Evolutionary conservation across 2,888 invertebrate species (phyloP), one percentile per base, ranked within the genome.

Genomic region (Acrobasis repandana): DNA sequence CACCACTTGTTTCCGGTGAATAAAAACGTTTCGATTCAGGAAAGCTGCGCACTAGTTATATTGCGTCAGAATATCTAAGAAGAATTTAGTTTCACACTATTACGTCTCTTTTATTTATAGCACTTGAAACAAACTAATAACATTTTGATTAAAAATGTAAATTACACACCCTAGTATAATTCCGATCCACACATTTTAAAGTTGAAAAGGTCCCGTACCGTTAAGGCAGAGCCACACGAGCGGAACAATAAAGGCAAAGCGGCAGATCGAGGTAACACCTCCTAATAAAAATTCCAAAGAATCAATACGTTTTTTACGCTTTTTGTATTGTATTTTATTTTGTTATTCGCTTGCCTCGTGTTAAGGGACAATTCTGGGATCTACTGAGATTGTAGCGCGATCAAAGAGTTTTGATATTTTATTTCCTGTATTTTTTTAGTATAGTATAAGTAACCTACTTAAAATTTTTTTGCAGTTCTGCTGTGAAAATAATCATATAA

Each of bases 251-350:
- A 86, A 79, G 75, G 81, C 70, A 76, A 36, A 36, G n/a, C 2
- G 66, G 76, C 83, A 80, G 79, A 81, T 80, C 76, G 79, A 86
- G 87, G 88, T 86, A 86, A 85, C 82, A 85, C 82, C 82, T 85
- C 85, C 91, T 92, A 92, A 92, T 92, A 92, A 92, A 92, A 92
- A 92, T 92, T 91, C 92, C 91, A 80, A 80, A 85, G 89, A 92
- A 92, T 92, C 92, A 92, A 92, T 92, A 91, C 85, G 85, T 89
- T 88, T 86, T 91, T 89, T 89, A 88, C 88, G 86, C 88, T 88
- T 89, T 88, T 90, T 88, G 84, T 87, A 88, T 89, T 87, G 88
- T 89, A 90, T 91, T 89, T 88, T 90, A 89, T 90, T 89, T 85
- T 89, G 88, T 88, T 89, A 83, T 85, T 84, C 85, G 90, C 86